Evolutionary conservation across 2,113 vertebrate species (phyloP), one percentile per base, ranked within the genome.

Genomic region (Corythoichthys intestinalis): DNA sequence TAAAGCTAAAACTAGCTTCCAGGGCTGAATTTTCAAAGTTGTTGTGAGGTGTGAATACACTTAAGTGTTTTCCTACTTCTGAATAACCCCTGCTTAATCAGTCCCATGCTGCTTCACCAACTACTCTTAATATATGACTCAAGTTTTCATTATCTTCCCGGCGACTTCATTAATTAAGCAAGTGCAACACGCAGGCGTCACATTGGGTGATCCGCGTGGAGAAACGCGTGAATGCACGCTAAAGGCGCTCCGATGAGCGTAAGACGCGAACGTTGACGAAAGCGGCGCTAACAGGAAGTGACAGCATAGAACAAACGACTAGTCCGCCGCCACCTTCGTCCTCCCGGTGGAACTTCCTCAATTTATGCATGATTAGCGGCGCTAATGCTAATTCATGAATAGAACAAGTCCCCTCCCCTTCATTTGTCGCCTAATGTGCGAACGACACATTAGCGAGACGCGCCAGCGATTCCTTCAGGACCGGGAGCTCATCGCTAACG

Each of bases 281-380:
- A 75, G 75, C 63, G 46, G 62, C 67, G 50, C 76, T 85, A 78
- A 88, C 75, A 80, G 75, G 73, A 82, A 81, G 80, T 74, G 85
- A 89, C 85, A 84, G 76, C 81, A 81, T 79, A 80, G 76, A 8
- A 77, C 79, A 87, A 83, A 77, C 62, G 12, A 13, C 56, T 28
- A 12, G 34, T 38, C 14, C 13, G 17, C 61, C 83, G 77, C 65
- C 76, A 82, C 74, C 78, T 65, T 62, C 80, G 80, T 88, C 83
- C 81, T 88, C 65, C 56, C 59, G 79, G 86, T 85, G 79, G 79
- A 66, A 61, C 52, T 44, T 85, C 75, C 56, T 37, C 77, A 80
- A 80, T 86, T 81, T 89, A 87, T 85, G 82, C 87, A 88, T 89
- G 88, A 89, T 89, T 91, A 90, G 85, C 56, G 34, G 34, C 56